A percentile compares a stretch with the other conserved stretches of the same genome.
phyloP scores from a whole-genome alignment of 2,797 vertebrate species.

The Sorex maritimensis region DNA sequence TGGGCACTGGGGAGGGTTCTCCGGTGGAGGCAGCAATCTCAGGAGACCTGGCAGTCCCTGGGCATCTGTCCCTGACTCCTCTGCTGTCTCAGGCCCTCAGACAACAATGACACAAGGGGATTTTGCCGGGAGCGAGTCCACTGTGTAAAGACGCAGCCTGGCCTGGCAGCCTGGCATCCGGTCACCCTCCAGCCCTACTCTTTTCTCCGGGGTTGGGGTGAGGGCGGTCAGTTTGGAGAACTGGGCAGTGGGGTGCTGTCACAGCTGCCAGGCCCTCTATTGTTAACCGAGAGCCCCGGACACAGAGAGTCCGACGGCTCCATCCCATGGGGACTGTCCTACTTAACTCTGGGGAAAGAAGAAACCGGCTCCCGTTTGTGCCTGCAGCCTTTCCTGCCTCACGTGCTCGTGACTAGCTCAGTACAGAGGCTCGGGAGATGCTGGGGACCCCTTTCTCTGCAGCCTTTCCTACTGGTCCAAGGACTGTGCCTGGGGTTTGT shows the following conservation, averaged over 20 bases:
- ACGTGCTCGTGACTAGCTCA: conserved; percentile 11
- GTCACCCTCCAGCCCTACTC: background rate
- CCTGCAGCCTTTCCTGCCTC: conserved; percentile 53
- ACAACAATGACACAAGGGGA: background rate
- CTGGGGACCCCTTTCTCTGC: background rate
- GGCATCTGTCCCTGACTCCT: background rate
- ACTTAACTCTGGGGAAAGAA: conserved; percentile 66
- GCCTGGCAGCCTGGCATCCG: background rate
- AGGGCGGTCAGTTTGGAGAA: background rate
- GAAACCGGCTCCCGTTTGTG: conserved; percentile 14
- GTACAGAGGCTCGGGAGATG: background rate
- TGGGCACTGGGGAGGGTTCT: background rate
- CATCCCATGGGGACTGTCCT: conserved; percentile 49
- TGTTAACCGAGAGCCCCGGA: conserved; percentile 63
- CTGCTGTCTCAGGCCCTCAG: background rate
- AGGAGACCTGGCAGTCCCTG: background rate
- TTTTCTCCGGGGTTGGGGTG: background rate
- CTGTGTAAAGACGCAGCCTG: background rate
- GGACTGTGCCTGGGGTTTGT: background rate
- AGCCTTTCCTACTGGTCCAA: background rate
- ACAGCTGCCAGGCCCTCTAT: background rate
- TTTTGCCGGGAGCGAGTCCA: background rate
- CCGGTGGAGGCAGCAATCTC: background rate
- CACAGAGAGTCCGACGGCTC: conserved; percentile 35
- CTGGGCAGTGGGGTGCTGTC: background rate